These are phyloP conservation scores for Nineta flava DNA, from an alignment of 2,888 invertebrate species.

Conservation along the genomic window DNA sequence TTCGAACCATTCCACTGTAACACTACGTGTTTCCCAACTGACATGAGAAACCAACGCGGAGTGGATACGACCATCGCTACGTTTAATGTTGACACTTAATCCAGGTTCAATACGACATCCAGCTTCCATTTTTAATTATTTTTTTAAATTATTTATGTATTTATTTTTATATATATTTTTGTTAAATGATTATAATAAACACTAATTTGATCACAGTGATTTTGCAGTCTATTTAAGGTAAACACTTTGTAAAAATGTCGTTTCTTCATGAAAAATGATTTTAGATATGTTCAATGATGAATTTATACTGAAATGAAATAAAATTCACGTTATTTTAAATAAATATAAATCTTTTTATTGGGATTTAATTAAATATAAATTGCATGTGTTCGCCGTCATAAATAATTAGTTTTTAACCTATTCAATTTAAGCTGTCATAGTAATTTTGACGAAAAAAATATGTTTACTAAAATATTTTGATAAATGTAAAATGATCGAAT, in stretches of 20 bases:
- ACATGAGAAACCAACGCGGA: conserved; percentile 82
- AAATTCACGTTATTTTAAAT: not conserved
- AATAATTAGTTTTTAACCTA: not conserved
- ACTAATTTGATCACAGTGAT: not conserved
- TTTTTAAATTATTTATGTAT: not conserved
- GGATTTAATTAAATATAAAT: not conserved
- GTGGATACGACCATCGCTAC: conserved; percentile 77
- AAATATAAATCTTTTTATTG: not conserved
- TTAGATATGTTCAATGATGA: not conserved
- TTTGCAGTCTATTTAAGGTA: not conserved
- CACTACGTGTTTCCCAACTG: conserved; percentile 65
- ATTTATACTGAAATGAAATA: not conserved
- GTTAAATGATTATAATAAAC: not conserved
- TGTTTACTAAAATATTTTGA: too few species aligned
- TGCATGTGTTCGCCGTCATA: not conserved
- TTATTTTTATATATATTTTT: not conserved
- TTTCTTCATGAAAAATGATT: not conserved
- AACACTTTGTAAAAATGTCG: not conserved
- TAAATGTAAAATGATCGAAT: too few species aligned
- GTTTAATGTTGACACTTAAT: conserved; percentile 63
- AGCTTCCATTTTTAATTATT: conserved; percentile 1
- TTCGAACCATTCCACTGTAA: conserved; percentile 96
- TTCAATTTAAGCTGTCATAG: not conserved
- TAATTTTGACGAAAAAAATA: too few species aligned
- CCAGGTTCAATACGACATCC: conserved; percentile 36